Evolutionary conservation across 2,113 vertebrate species (phyloP), one percentile per base, ranked within the genome.

Genomic region (Sylvia atricapilla): DNA sequence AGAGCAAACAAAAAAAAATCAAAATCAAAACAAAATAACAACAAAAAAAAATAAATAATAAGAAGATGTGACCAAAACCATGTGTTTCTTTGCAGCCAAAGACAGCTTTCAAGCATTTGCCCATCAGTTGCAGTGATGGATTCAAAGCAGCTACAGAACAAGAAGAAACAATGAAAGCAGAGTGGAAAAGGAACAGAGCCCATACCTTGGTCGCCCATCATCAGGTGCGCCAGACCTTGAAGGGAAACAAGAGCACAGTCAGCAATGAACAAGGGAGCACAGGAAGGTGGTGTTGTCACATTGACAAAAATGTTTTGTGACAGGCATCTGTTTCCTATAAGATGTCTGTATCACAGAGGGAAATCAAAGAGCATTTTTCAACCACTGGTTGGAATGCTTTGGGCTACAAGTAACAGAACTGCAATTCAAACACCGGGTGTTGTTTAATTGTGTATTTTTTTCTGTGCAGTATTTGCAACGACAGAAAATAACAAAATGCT

Each of bases 171-270:
- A 98, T 97, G 97, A 97, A 98, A 98, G 98, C 97, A 98, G 98
- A 99, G 98, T 98, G 98, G 98, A 98, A 98, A 98, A 98, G 98
- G 98, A 99, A 98, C 98, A 98, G 98, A 99, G 98, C 98, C 98
- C 99, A 99, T 99, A 99, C 99, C 99, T 99, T 99, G 99, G 98
- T 99, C 99, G 98, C 99, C 99, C 99, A 99, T 99, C 99, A 99
- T 99, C 99, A 99, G 98, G 99, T 99, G 99, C 98, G 99, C 99
- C 98, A 99, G 98, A 99, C 99, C 99, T 99, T 99, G 98, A 99
- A 99, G 99, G 99, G 98, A 99, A 99, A 99, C 98, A 99, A 99
- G 98, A 99, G 99, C 98, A 99, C 97, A 99, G 98, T 99, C 99
- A 99, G 99, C 98, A 99, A 98, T 99, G 98, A 99, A 98, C 98